phyloP scores from a whole-genome alignment of 1,140 invertebrate species.

The Drosophila ohnishii region DNA sequence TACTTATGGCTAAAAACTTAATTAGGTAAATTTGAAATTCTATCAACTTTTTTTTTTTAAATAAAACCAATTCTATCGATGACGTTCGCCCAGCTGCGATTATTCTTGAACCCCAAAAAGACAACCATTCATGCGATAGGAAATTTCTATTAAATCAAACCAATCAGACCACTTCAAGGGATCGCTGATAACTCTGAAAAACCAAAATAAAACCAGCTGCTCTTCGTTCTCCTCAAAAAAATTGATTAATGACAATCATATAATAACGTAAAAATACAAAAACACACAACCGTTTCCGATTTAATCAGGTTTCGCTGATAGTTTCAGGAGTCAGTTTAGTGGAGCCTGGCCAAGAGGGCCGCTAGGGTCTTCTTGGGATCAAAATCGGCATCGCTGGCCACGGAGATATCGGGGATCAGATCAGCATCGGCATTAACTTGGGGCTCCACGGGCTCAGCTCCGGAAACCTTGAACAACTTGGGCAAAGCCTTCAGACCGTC shows the following conservation, averaged over 20 bases:
- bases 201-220: slow-evolving; percentile 25
- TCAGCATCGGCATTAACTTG: slow-evolving; percentile 8
- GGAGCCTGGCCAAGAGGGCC: slow-evolving; percentile 8
- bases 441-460: slow-evolving; percentile 5
- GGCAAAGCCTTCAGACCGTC: slow-evolving; percentile 16
- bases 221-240: neutral
- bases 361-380: slow-evolving; percentile 20
- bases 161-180: slow-evolving; percentile 22
- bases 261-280: slow-evolving; percentile 39
- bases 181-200: slow-evolving; percentile 24
- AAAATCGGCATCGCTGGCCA: slow-evolving; percentile 56
- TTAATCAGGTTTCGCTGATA: slow-evolving; percentile 17
- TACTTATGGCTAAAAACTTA: no score
- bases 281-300: slow-evolving; percentile 17
- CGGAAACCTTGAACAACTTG: neutral
- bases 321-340: slow-evolving; percentile 5
- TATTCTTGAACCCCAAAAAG: slow-evolving; percentile 1
- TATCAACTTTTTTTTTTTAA: neutral
- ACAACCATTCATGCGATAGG: slow-evolving; percentile 10
- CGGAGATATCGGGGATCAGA: slow-evolving; percentile 55
- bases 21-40: no score
- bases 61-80: neutral
- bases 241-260: slow-evolving; percentile 31
- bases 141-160: slow-evolving; percentile 40
- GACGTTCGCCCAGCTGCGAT: neutral